Conservation (phyloP, 2,888 invertebrate species). For the Apomyelois bistriatella region DNA sequence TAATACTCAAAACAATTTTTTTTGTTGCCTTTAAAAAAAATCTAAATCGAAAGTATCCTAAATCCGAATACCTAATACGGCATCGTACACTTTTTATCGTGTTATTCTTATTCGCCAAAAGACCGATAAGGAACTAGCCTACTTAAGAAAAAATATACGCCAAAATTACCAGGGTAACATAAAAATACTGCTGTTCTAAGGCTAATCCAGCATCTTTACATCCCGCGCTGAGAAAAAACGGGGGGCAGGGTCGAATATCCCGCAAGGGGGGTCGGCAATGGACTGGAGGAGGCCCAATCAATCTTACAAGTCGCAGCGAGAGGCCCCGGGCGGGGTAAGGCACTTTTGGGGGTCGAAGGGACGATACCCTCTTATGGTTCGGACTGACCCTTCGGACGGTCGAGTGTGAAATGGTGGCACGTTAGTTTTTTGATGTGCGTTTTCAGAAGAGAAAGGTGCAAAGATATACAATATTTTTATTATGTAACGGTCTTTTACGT, state of each 20-base stretch:
- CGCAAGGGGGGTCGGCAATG: conserved; percentile 69
- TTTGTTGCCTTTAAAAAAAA: too few species aligned
- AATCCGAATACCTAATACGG: too few species aligned
- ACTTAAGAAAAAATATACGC: background rate
- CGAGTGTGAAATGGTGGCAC: conserved; percentile 60
- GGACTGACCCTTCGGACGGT: conserved; percentile 68
- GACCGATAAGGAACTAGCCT: too few species aligned
- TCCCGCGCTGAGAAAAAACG: conserved; percentile 68
- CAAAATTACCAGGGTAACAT: background rate
- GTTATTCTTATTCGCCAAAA: too few species aligned
- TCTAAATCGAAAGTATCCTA: too few species aligned
- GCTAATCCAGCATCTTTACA: conserved; percentile 54
- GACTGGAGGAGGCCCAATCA: conserved; percentile 81
- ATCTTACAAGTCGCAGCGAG: conserved; percentile 75
- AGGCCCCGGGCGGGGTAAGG: conserved; percentile 31
- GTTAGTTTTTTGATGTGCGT: conserved; percentile 52
- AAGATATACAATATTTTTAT: background rate
- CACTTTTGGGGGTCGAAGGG: conserved; percentile 65
- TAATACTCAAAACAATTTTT: too few species aligned
- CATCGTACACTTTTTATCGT: too few species aligned
- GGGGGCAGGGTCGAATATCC: conserved; percentile 71
- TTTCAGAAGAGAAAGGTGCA: conserved; percentile 18
- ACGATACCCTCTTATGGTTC: conserved; percentile 75
- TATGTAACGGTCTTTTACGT: too few species aligned
- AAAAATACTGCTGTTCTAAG: conserved; percentile 14